Conservation (phyloP, 53 echinoderm and acorn worm genomes). For the Holothuria leucospilota region DNA sequence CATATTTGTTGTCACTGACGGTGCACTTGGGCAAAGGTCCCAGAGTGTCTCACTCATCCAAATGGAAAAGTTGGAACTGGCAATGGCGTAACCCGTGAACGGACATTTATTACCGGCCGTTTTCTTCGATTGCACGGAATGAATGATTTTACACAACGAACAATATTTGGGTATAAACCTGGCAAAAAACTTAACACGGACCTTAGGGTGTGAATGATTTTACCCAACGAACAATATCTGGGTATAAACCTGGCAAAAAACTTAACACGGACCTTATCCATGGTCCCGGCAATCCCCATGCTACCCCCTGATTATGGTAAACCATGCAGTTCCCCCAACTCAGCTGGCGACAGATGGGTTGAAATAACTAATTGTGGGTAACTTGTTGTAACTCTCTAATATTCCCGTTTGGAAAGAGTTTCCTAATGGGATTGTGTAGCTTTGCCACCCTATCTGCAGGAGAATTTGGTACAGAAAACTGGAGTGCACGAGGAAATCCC, state of each 20-base stretch:
- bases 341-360: background rate
- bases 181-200: background rate
- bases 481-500: conserved; percentile 9
- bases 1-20: conserved; percentile 61
- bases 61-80: conserved; percentile 49
- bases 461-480: background rate
- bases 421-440: background rate
- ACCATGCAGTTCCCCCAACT: conserved; percentile 43
- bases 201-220: conserved; percentile 49
- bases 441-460: background rate
- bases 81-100: conserved; percentile 52
- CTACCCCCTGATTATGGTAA: conserved; percentile 49
- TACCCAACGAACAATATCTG: conserved; percentile 43
- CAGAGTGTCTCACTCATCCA: conserved; percentile 57
- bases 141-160: conserved; percentile 53
- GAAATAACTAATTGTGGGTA: conserved; percentile 39
- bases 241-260: conserved; percentile 48
- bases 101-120: conserved; percentile 17
- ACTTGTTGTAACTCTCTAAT: conserved; percentile 23
- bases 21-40: conserved; percentile 57
- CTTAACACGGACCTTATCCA: conserved; percentile 42
- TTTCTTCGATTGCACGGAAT: conserved; percentile 44
- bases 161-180: conserved; percentile 33
- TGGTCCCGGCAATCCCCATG: conserved; percentile 48
- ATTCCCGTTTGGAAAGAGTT: conserved; percentile 22